These are phyloP conservation scores for Alentia gelatinosa DNA, from an alignment of 2,888 invertebrate genomes.

Conservation along the genomic window DNA sequence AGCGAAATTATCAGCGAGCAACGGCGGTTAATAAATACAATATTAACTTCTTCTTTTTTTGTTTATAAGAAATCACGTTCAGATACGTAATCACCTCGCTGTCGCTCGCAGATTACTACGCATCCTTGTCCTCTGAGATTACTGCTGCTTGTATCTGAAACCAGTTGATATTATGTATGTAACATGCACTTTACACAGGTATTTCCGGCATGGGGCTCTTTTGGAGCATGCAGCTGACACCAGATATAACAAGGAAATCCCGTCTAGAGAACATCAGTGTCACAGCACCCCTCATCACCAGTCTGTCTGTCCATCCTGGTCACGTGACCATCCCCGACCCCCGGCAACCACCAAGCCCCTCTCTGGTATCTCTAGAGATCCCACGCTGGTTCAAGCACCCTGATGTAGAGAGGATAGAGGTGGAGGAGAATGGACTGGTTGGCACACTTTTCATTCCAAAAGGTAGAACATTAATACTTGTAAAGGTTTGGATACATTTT, in stretches of 20 bases:
- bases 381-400: background rate
- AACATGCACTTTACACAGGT: background rate
- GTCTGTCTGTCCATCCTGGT: background rate
- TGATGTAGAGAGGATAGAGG: background rate
- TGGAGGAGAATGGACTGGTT: background rate
- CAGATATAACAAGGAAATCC: background rate
- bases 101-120: too few relatives aligned
- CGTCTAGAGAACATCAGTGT: background rate
- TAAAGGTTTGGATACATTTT: too few relatives aligned
- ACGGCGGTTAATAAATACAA: too few relatives aligned
- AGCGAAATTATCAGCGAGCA: too few relatives aligned
- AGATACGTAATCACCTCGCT: too few relatives aligned
- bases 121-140: too few relatives aligned
- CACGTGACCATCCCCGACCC: background rate
- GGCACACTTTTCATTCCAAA: background rate
- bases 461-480: too few relatives aligned
- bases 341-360: too few relatives aligned
- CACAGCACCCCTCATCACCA: background rate
- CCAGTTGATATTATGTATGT: too few relatives aligned
- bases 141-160: too few relatives aligned
- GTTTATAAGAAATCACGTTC: too few relatives aligned
- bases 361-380: background rate
- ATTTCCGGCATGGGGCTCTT: background rate
- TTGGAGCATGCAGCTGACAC: background rate
- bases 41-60: too few relatives aligned